Base-by-base conservation (phyloP, 2,797 vertebrate genomes). In the Scomberomorus guttatus region DNA sequence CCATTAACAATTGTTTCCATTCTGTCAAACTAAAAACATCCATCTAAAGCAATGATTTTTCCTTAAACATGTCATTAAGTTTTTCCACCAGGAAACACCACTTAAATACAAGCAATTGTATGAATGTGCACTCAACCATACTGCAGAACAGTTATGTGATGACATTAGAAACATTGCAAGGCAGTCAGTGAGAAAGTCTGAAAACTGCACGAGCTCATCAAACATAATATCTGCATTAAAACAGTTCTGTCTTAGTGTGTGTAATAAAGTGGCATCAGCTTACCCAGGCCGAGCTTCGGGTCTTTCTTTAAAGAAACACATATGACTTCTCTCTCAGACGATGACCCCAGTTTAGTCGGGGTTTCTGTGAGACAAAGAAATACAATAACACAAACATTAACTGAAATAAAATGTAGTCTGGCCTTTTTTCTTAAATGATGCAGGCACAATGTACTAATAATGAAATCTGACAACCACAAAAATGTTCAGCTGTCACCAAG, bases 221-320 rank as follows among this genome's bases (percentile, higher is more conserved):
- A 37, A 51, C 15, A 50, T 32, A 20, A 11, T n/a, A 51, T 6
- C 51, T 54, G 51, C 51, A 51, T 37, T 3, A 37, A 10, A 37
- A 42, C 39, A 42, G 39, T 8, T 8, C 39, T 57, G 13, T 37
- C 11, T 11, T 17, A n/a, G 34, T 22, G 3, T 71, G n/a, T 57
- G n/a, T 37, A 1, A 51, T 39, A 10, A 10, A 24, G 8, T 44
- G 17, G 20, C 32, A 63, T 51, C 3, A 44, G 8, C 95, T 95
- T 88, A 98, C 97, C 97, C 59, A 98, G 95, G 75, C 97, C 96
- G 24, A 95, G 80, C 78, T 93, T 96, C 1, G 95, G 87, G 56
- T 98, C 96, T 66, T 96, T 96, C 91, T 91, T 96, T 68, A 98
- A 82, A 2, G 93, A 89, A 79, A 97, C 94, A 61, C 92, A 95